Conservation (phyloP, 2,888 invertebrate genomes). For the Cartodere bifasciata region DNA sequence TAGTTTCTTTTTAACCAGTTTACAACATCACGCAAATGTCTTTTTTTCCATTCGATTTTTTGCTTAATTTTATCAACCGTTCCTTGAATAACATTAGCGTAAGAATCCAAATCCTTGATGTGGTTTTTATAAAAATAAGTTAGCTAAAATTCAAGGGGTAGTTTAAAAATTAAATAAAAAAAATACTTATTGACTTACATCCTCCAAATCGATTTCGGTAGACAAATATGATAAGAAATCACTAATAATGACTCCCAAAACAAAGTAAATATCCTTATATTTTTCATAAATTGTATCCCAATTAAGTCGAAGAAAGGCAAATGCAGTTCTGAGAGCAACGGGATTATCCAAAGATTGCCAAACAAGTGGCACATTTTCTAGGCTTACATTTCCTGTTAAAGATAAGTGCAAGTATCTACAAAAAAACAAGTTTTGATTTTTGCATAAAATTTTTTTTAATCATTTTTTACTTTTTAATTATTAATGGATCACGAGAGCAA, state of each 20-base stretch:
- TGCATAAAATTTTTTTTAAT: constrained; percentile 2
- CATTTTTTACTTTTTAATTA: constrained; percentile 28
- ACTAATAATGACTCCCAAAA: constrained; percentile 28
- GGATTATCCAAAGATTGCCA: constrained; percentile 31
- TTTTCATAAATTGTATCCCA: constrained; percentile 28
- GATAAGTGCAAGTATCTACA: constrained; percentile 30
- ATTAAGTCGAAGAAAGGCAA: constrained; percentile 29
- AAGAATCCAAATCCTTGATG: constrained; percentile 25
- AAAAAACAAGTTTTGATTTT: constrained; percentile 7
- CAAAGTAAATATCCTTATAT: constrained; percentile 27
- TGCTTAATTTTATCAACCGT: constrained; percentile 30
- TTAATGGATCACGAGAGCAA: constrained; percentile 40
- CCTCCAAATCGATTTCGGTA: constrained; percentile 30
- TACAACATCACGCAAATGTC: constrained; percentile 26
- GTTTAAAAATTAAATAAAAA: constrained; percentile 1
- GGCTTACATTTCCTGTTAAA: constrained; percentile 25
- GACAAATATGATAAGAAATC: constrained; percentile 30
- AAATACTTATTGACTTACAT: constrained; percentile 24
- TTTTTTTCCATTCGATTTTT: constrained; percentile 28
- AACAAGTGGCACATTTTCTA: constrained; percentile 29
- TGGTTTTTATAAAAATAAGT: constrained; percentile 29
- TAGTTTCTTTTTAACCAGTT: constrained; percentile 27
- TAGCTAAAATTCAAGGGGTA: constrained; percentile 23
- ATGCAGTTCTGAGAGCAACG: constrained; percentile 28
- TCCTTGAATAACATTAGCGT: constrained; percentile 26